phyloP scores from a whole-genome alignment of 2,797 vertebrate genomes.

The Oreonectes daqikongensis region DNA sequence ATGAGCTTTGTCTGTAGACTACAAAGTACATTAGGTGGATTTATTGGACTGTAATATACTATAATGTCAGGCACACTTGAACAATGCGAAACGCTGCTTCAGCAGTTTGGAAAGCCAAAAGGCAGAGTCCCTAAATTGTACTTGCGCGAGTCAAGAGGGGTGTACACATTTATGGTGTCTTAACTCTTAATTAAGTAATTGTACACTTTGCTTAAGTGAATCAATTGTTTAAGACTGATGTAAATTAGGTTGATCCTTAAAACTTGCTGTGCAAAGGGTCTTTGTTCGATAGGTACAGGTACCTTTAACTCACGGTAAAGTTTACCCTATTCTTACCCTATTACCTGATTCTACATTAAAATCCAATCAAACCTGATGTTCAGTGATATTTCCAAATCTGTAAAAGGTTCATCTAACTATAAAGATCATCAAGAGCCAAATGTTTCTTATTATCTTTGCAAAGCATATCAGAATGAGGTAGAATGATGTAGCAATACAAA shows the following conservation, averaged over 20 bases:
- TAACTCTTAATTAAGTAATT: conserved; percentile 53
- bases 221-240: conserved; percentile 36
- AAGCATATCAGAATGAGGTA: too few relatives aligned
- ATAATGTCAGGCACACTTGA: conserved; percentile 22
- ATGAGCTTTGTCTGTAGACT: conserved; percentile 12
- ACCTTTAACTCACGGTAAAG: not conserved
- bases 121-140: conserved; percentile 42
- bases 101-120: conserved; percentile 26
- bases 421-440: not conserved
- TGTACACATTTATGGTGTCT: conserved; percentile 43
- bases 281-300: not conserved
- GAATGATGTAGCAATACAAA: too few relatives aligned
- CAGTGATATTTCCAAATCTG: not conserved
- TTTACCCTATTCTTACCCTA: too few relatives aligned
- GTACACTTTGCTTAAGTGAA: conserved; percentile 52
- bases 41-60: conserved; percentile 24
- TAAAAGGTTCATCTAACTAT: not conserved
- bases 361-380: not conserved
- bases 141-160: conserved; percentile 36
- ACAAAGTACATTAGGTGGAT: not conserved
- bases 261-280: conserved; percentile 25
- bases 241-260: conserved; percentile 46
- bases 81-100: conserved; percentile 18
- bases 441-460: too few relatives aligned
- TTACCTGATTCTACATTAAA: too few relatives aligned